Evolutionary conservation across 2,113 vertebrate genomes (phyloP).

Genomic region (Ahaetulla prasina): DNA sequence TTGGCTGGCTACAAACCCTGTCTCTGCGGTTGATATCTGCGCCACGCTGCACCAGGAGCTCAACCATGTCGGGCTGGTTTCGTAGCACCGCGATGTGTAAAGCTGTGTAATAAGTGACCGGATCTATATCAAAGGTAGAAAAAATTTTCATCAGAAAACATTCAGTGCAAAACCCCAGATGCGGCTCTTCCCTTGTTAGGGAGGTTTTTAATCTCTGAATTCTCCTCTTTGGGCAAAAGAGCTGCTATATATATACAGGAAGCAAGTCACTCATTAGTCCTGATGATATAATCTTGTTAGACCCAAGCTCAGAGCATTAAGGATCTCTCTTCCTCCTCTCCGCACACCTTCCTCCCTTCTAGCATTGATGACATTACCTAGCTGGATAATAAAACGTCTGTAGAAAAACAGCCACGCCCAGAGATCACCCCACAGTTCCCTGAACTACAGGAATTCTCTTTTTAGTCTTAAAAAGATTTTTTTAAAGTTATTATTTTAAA

Average conservation of each 20-base stretch:
- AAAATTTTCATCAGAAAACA: background rate
- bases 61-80: conserved; percentile 80
- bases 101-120: conserved; percentile 90
- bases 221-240: background rate
- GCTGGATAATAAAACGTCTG: too few species aligned
- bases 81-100: conserved; percentile 86
- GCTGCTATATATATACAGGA: too few species aligned
- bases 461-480: background rate
- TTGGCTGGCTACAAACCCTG: conserved; percentile 64
- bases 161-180: background rate
- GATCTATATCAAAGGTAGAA: conserved; percentile 68
- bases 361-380: too few species aligned
- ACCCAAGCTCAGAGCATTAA: too few species aligned
- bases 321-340: too few species aligned
- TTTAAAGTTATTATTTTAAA: background rate
- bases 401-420: too few species aligned
- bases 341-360: too few species aligned
- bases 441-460: background rate
- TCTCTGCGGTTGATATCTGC: conserved; percentile 87
- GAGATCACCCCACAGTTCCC: too few species aligned
- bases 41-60: conserved; percentile 76
- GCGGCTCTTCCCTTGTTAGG: background rate
- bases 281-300: too few species aligned
- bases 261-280: too few species aligned
- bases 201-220: background rate